A percentile compares a stretch with the other conserved stretches of the same genome.
Conservation (phyloP, 2,888 invertebrate genomes). For the Antitype chi region DNA sequence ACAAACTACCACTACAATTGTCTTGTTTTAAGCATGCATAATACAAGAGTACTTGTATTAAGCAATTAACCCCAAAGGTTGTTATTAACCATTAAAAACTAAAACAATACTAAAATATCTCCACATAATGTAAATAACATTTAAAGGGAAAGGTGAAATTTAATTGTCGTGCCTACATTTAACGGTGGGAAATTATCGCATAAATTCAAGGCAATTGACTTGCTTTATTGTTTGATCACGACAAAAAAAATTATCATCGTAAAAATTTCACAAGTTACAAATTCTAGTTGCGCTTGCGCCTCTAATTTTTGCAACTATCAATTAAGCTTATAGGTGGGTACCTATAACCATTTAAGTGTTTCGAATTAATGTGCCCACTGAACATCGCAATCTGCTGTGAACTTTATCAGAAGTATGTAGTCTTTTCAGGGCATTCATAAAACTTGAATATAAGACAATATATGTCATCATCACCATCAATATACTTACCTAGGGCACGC, state of each 20-base stretch:
- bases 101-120: constrained; percentile 40
- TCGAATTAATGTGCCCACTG: not conserved
- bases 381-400: not conserved
- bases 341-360: not conserved
- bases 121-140: constrained; percentile 38
- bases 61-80: constrained; percentile 43
- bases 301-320: constrained; percentile 17
- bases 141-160: constrained; percentile 60
- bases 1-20: constrained; percentile 19
- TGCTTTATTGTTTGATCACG: constrained; percentile 56
- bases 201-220: constrained; percentile 53
- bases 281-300: constrained; percentile 12
- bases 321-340: not conserved
- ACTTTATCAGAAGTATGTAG: not conserved
- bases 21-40: constrained; percentile 24
- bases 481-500: too few species aligned
- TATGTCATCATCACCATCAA: not conserved
- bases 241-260: constrained; percentile 34
- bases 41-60: constrained; percentile 14
- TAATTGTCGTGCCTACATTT: constrained; percentile 53
- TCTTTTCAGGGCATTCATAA: not conserved
- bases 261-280: constrained; percentile 40
- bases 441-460: not conserved
- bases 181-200: constrained; percentile 56
- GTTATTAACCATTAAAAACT: constrained; percentile 30